Conservation (phyloP, 2,113 vertebrate species). For the Taurulus bubalis region DNA sequence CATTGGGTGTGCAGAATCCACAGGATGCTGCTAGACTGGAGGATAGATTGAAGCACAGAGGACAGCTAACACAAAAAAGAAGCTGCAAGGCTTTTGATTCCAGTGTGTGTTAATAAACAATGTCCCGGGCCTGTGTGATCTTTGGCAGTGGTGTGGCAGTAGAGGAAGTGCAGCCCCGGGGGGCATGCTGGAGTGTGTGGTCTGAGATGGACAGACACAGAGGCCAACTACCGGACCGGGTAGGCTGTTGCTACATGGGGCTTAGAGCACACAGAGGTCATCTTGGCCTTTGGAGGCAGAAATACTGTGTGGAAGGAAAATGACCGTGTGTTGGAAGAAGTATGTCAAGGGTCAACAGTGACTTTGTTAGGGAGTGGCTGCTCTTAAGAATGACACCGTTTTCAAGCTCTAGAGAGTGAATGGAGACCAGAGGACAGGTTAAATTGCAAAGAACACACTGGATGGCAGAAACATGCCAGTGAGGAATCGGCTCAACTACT, state of each 20-base stretch:
- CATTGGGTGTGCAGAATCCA: constrained; percentile 48
- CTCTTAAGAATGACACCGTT: constrained; percentile 5
- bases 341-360: not conserved
- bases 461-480: not conserved
- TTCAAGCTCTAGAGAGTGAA: not conserved
- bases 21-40: constrained; percentile 47
- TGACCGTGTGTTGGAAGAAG: not conserved
- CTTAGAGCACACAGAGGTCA: constrained; percentile 56
- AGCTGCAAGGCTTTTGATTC: constrained; percentile 46
- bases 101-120: constrained; percentile 59
- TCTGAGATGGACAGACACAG: constrained; percentile 36
- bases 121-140: constrained; percentile 49
- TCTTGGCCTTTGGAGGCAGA: constrained; percentile 9
- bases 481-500: not conserved
- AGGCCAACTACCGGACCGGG: constrained; percentile 33
- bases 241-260: constrained; percentile 11
- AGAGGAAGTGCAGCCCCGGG: constrained; percentile 65
- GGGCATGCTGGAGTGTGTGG: constrained; percentile 27
- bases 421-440: not conserved
- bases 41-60: constrained; percentile 47
- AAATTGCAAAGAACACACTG: not conserved
- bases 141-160: constrained; percentile 60
- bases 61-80: constrained; percentile 25
- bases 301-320: constrained; percentile 21
- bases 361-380: not conserved